A percentile compares a stretch with the other conserved stretches of the same genome.
These are phyloP conservation scores for Brachypteracias leptosomus DNA, from an alignment of 2,113 vertebrate species.

Conservation along the genomic window DNA sequence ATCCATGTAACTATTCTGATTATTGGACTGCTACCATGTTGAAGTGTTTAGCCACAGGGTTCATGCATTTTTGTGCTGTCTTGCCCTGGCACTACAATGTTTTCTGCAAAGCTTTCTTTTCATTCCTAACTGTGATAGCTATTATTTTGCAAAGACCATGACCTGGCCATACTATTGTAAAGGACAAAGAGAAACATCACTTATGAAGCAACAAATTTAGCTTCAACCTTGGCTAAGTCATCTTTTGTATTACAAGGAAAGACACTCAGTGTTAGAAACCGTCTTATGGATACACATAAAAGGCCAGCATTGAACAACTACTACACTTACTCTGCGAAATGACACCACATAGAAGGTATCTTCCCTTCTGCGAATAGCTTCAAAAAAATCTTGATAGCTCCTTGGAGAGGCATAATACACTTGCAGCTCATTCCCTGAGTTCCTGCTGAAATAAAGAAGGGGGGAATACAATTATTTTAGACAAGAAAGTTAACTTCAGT, in stretches of 20 bases:
- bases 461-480: not conserved
- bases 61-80: not conserved
- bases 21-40: not conserved
- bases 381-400: slow-evolving; percentile 89
- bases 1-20: not conserved
- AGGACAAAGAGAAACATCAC: not conserved
- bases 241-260: not conserved
- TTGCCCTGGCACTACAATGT: not conserved
- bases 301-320: not conserved
- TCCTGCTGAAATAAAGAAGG: slow-evolving; percentile 67
- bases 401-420: slow-evolving; percentile 89
- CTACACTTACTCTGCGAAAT: slow-evolving; percentile 89
- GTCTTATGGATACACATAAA: not conserved
- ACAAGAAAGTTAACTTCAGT: not conserved
- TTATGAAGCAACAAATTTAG: not conserved
- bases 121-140: not conserved
- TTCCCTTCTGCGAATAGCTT: slow-evolving; percentile 86
- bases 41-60: not conserved
- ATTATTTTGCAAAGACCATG: not conserved
- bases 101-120: not conserved
- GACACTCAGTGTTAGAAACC: not conserved
- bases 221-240: not conserved
- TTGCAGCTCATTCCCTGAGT: slow-evolving; percentile 87
- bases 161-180: not conserved
- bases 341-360: slow-evolving; percentile 96